phyloP scores from a whole-genome alignment of 2,113 vertebrate genomes.

The Calypte anna region DNA sequence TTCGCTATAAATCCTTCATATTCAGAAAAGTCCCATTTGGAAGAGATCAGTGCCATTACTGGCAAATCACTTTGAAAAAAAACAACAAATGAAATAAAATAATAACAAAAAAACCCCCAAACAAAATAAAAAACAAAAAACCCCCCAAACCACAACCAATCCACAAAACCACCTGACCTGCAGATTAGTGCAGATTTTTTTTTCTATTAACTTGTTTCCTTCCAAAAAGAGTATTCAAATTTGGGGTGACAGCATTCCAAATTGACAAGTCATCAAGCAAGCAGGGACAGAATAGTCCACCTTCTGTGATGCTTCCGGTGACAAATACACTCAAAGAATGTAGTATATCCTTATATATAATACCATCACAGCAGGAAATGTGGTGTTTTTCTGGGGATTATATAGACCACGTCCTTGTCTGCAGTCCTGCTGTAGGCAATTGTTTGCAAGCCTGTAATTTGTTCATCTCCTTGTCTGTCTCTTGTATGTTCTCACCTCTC shows the following conservation, averaged over 20 bases:
- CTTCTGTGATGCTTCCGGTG: slow-evolving; percentile 29
- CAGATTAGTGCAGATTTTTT: neutral
- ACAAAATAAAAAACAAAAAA: too few species aligned
- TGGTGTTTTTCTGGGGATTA: slow-evolving; percentile 7
- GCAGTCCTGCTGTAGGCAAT: neutral
- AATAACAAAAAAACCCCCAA: too few species aligned
- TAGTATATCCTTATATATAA: slow-evolving; percentile 10
- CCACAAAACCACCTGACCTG: neutral
- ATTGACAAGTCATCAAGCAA: neutral
- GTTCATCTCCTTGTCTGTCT: neutral
- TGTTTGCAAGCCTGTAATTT: slow-evolving; percentile 50
- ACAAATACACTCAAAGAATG: slow-evolving; percentile 46
- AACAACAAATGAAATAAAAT: too few species aligned
- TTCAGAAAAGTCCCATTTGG: neutral
- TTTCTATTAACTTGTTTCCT: neutral
- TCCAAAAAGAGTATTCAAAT: neutral
- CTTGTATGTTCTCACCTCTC: neutral
- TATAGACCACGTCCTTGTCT: slow-evolving; percentile 48
- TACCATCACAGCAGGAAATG: slow-evolving; percentile 35
- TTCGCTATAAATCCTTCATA: neutral
- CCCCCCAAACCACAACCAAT: neutral
- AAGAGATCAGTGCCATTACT: neutral
- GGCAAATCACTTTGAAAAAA: neutral
- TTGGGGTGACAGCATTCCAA: neutral
- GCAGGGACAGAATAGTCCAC: slow-evolving; percentile 1